A percentile compares a stretch with the other conserved stretches of the same genome.
phyloP scores from a whole-genome alignment of 2,797 vertebrate genomes.

The Tragopan temminckii region DNA sequence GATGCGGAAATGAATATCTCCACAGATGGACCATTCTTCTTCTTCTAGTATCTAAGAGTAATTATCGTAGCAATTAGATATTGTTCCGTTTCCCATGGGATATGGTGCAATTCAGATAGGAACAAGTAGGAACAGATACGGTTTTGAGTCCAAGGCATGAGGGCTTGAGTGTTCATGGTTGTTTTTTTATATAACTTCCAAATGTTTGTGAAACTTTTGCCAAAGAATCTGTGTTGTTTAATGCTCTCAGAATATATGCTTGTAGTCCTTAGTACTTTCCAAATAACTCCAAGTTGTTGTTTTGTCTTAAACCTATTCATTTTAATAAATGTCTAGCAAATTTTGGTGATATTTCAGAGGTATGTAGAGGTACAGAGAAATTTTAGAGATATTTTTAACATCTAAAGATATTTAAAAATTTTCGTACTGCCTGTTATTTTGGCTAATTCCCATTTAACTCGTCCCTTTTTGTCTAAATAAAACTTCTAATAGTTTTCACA shows the following conservation, averaged over 20 bases:
- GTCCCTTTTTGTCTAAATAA: background rate
- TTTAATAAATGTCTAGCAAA: background rate
- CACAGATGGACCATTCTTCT: conserved; percentile 13
- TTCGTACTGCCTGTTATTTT: background rate
- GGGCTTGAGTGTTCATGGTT: background rate
- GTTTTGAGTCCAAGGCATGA: background rate
- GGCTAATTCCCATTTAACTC: background rate
- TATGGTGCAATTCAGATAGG: background rate
- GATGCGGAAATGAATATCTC: conserved; percentile 1
- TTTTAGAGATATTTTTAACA: too few relatives aligned
- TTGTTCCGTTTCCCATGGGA: conserved; percentile 12
- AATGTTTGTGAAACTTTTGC: background rate
- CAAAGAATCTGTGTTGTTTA: background rate
- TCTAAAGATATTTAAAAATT: background rate
- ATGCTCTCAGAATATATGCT: background rate
- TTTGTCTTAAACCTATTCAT: conserved; percentile 5
- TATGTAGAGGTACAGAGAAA: too few relatives aligned
- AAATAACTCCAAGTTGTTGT: background rate
- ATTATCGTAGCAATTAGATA: conserved; percentile 35
- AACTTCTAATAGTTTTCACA: background rate
- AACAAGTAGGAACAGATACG: background rate
- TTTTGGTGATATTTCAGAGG: background rate
- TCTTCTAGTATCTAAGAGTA: background rate
- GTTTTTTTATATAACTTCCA: conserved; percentile 1
- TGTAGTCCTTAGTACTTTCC: background rate